Evolutionary conservation across 2,888 invertebrate genomes (phyloP).

Genomic region (Leptinotarsa rubiginosa): DNA sequence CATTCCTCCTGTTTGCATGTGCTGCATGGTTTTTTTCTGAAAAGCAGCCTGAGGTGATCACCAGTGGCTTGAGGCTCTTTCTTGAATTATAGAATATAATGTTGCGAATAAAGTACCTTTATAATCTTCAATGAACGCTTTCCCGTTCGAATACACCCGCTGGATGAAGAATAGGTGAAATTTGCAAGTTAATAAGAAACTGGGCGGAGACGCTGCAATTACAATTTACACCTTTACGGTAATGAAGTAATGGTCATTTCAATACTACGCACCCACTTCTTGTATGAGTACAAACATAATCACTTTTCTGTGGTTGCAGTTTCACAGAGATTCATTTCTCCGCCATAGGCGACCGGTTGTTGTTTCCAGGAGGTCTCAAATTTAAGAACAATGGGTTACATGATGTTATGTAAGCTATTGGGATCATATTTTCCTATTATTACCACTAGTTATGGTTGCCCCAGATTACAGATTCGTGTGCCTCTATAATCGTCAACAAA

Average conservation of each 20-base stretch:
- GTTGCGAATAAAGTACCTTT: constrained; percentile 13
- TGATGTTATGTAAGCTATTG: not conserved
- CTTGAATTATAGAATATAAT: constrained; percentile 15
- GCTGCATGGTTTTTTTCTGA: not conserved
- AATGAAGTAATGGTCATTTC: constrained; percentile 27
- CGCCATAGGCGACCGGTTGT: constrained; percentile 15
- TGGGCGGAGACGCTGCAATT: constrained; percentile 35
- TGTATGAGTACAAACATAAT: constrained; percentile 13
- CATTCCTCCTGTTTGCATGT: not conserved
- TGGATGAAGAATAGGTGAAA: constrained; percentile 34
- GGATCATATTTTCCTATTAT: not conserved
- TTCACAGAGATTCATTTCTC: constrained; percentile 16
- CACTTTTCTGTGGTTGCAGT: constrained; percentile 12
- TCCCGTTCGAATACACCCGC: constrained; percentile 20
- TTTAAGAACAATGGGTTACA: constrained; percentile 6
- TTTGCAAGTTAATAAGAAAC: constrained; percentile 33
- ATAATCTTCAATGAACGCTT: constrained; percentile 19
- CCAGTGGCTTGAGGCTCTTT: constrained; percentile 6
- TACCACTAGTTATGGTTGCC: not conserved
- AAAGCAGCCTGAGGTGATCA: not conserved
- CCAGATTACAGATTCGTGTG: no score
- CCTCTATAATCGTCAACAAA: no score
- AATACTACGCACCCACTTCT: constrained; percentile 20
- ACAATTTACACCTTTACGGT: constrained; percentile 36
- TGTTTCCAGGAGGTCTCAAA: constrained; percentile 1